Conservation (phyloP, 2,113 vertebrate species). For the Lipotes vexillifer region DNA sequence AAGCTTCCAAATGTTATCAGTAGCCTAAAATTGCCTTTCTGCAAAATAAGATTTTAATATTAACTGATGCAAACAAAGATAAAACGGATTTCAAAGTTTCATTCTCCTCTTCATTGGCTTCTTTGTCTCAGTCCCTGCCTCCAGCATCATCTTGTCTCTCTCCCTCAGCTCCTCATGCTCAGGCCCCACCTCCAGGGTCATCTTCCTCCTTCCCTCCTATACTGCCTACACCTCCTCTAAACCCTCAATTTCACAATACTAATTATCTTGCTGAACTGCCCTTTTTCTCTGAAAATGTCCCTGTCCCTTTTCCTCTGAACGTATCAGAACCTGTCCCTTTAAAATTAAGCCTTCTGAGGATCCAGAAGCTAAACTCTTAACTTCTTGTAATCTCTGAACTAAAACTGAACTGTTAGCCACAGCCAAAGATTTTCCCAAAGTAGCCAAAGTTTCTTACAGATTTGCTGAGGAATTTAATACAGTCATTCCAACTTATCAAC, state of each 20-base stretch:
- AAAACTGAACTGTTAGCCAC: neutral
- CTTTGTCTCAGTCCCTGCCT: neutral
- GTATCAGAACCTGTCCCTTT: neutral
- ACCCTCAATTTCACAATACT: neutral
- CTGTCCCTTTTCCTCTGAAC: neutral
- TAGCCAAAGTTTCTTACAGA: neutral
- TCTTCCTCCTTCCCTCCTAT: neutral
- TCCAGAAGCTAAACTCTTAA: neutral
- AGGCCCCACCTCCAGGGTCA: neutral
- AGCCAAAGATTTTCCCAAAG: neutral
- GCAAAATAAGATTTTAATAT: neutral
- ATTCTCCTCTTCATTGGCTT: neutral
- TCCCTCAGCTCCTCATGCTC: neutral
- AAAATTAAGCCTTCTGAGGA: neutral
- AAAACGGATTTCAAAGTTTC: neutral
- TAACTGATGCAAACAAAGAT: neutral
- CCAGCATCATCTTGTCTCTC: neutral
- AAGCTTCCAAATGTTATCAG: neutral
- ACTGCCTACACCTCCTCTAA: neutral
- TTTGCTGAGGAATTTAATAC: neutral
- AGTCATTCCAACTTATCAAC: neutral
- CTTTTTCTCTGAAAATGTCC: neutral
- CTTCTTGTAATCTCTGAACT: neutral
- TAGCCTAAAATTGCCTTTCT: neutral
- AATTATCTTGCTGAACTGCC: neutral